phyloP scores from a whole-genome alignment of 2,797 vertebrate genomes.

The Enteromius radiatus region DNA sequence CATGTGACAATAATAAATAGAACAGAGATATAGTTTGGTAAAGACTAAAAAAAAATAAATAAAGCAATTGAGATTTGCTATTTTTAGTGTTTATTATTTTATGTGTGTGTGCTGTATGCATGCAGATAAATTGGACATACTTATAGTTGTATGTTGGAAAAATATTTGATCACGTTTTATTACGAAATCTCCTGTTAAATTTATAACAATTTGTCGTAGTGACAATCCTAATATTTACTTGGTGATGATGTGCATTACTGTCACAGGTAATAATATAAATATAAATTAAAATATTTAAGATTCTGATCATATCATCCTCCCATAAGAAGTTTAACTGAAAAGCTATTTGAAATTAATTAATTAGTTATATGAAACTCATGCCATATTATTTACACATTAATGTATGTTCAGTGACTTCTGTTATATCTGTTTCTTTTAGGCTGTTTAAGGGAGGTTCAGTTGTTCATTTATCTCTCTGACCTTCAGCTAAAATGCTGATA shows the following conservation, averaged over 20 bases:
- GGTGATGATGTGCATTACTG: background rate
- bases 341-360: background rate
- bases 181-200: background rate
- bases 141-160: background rate
- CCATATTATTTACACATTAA: background rate
- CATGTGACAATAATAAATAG: background rate
- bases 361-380: background rate
- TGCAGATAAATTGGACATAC: background rate
- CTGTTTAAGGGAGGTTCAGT: background rate
- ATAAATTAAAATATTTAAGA: background rate
- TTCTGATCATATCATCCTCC: background rate
- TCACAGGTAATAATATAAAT: background rate
- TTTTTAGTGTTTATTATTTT: background rate
- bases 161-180: background rate
- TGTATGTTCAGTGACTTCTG: background rate
- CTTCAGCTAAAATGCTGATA: background rate
- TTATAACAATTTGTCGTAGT: background rate
- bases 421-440: background rate
- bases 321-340: background rate
- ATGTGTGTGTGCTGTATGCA: too few species aligned
- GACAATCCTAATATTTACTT: background rate
- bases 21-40: background rate
- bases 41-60: background rate
- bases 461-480: conserved; percentile 1
- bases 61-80: background rate